Evolutionary conservation across 2,113 vertebrate genomes (phyloP), one percentile per base, ranked within the genome.

Genomic region (Ammospiza nelsoni): DNA sequence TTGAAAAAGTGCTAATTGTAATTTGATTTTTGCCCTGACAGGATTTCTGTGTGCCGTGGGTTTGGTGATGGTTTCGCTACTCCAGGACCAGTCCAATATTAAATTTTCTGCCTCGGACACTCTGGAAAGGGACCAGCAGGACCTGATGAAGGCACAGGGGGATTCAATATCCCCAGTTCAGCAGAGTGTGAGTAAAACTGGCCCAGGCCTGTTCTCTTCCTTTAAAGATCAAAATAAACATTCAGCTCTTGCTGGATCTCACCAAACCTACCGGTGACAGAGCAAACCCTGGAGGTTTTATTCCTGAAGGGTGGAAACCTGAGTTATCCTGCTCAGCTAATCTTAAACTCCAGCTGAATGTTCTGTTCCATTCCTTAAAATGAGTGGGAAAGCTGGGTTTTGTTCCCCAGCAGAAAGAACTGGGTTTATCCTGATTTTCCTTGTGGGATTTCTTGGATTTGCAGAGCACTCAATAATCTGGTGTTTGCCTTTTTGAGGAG

Each of bases 81-180:
- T 98, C 78, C 97, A 97, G 31, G 96, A 97, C 23, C 98, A 98
- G 76, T 96, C 98, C 66, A 98, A 96, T 54, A 96, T 98, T 94
- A 97, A 96, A 6, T 97, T 98, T 85, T 94, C 98, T 5, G 84
- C 97, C 39, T 89, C 97, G 29, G 94, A 97, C 86, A 57, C 97
- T 92, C 94, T 98, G 96, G 98, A 98, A 74, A 96, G 96, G 31
- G 96, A 98, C 55, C 97, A 96, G 48, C 95, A 95, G 69, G 95
- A 98, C 96, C 93, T 96, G 43, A 98, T 98, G 97, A 98, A 98
- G 97, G 95, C 97, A 39, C 97, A 97, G 22, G 96, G 97, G 87
- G 97, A 97, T 84, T 97, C 98, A 52, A 81, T 91, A 93, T 97
- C 98, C 67, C 98, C 98, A 49, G 44, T 94, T 66, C 92, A 97